Conservation (phyloP, 2,797 vertebrate genomes). For the Sebastes cheni region DNA sequence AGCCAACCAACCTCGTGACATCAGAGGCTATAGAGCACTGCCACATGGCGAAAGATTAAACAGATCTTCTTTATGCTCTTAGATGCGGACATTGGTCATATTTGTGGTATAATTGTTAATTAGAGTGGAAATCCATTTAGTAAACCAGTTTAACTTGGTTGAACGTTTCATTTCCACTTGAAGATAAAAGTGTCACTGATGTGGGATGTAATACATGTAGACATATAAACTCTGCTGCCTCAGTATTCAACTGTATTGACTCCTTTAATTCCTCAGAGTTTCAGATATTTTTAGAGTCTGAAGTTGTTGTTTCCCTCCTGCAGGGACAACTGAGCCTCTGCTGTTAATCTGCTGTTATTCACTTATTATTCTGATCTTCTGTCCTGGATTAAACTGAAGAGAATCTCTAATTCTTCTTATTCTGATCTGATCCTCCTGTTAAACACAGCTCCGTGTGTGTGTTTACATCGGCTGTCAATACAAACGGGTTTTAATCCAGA, state of each 20-base stretch:
- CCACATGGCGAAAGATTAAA: too few relatives aligned
- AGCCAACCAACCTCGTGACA: too few relatives aligned
- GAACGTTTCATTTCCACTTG: too few relatives aligned
- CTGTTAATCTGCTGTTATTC: conserved; percentile 36
- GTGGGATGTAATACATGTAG: too few relatives aligned
- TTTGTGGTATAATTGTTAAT: too few relatives aligned
- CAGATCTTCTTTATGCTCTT: too few relatives aligned
- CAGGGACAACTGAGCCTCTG: not conserved
- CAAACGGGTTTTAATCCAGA: conserved; percentile 53
- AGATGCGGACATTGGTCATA: too few relatives aligned
- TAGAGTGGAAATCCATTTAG: too few relatives aligned
- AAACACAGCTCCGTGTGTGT: not conserved
- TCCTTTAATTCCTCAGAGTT: not conserved
- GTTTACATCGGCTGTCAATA: conserved; percentile 38
- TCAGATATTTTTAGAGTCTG: conserved; percentile 25
- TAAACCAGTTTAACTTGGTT: too few relatives aligned
- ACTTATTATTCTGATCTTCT: conserved; percentile 22
- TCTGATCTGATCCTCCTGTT: conserved; percentile 36
- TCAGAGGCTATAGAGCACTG: too few relatives aligned
- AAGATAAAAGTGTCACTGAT: not conserved
- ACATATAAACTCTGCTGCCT: not conserved
- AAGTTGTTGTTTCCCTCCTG: conserved; percentile 2
- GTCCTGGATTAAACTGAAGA: conserved; percentile 28
- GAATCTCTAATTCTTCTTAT: conserved; percentile 37
- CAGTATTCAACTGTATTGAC: not conserved